Conservation (phyloP, 2,888 invertebrate species). For the Oscheius sp. region DNA sequence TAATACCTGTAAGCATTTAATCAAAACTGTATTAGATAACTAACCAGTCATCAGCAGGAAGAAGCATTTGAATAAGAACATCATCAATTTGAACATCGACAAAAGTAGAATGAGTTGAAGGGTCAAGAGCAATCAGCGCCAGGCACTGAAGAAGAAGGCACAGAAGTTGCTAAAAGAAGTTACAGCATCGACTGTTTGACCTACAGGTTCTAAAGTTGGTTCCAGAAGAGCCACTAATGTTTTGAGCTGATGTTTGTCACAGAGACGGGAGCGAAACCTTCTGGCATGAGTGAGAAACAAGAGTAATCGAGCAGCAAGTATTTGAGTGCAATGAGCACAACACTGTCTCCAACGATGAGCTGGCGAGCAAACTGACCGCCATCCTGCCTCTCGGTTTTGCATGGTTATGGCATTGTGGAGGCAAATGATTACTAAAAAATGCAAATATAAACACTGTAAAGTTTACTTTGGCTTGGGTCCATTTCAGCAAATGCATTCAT, state of each 20-base stretch:
- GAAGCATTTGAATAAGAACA: slow-evolving; percentile 78
- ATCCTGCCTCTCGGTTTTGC: slow-evolving; percentile 79
- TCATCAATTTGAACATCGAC: slow-evolving; percentile 79
- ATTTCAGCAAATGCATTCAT: slow-evolving; percentile 65
- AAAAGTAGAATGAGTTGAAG: slow-evolving; percentile 77
- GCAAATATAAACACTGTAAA: no score
- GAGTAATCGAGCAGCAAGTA: slow-evolving; percentile 77
- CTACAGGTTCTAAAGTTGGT: slow-evolving; percentile 80
- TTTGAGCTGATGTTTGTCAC: slow-evolving; percentile 78
- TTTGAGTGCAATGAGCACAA: slow-evolving; percentile 61
- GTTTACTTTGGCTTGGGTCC: slow-evolving; percentile 66
- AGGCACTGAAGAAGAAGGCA: slow-evolving; percentile 80
- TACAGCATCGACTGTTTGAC: slow-evolving; percentile 2
- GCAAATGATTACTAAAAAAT: slow-evolving; percentile 62
- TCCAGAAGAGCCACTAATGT: slow-evolving; percentile 79
- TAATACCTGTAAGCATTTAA: slow-evolving; percentile 76
- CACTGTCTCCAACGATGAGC: slow-evolving; percentile 77
- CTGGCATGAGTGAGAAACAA: slow-evolving; percentile 78
- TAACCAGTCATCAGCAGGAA: slow-evolving; percentile 80
- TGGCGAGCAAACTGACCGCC: slow-evolving; percentile 79
- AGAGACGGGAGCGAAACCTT: slow-evolving; percentile 77
- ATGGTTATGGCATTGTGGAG: slow-evolving; percentile 79
- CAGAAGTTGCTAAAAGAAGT: slow-evolving; percentile 78
- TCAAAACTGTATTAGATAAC: background rate
- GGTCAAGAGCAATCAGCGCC: slow-evolving; percentile 79